phyloP scores from a whole-genome alignment of 1,140 invertebrate species.

The Drosophila cardini region DNA sequence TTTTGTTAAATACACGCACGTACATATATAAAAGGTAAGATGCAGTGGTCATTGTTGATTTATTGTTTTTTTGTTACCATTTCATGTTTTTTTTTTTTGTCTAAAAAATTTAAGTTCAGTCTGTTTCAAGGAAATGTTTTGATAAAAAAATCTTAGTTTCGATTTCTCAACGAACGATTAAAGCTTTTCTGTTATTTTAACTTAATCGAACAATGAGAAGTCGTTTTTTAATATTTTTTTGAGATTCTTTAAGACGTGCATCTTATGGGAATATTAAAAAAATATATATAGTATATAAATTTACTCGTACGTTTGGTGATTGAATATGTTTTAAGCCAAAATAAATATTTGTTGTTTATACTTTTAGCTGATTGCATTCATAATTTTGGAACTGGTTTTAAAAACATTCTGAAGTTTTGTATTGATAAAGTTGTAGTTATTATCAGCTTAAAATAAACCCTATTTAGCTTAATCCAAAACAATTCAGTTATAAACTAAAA shows the following conservation, averaged over 20 bases:
- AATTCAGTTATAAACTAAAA: conserved; percentile 71
- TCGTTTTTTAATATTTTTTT: conserved; percentile 58
- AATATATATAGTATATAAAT: conserved; percentile 32
- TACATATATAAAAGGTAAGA: conserved; percentile 60
- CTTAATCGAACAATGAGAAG: conserved; percentile 13
- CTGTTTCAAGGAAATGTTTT: conserved; percentile 82
- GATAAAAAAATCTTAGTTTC: conserved; percentile 62
- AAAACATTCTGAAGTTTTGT: conserved; percentile 46
- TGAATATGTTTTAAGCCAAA: conserved; percentile 56
- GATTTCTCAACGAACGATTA: conserved; percentile 14
- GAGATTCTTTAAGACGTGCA: conserved; percentile 77
- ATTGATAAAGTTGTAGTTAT: conserved; percentile 44
- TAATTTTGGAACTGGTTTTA: conserved; percentile 52
- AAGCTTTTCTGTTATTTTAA: not conserved
- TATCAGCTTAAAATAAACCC: conserved; percentile 59
- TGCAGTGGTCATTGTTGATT: conserved; percentile 56
- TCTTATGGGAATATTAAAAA: conserved; percentile 48
- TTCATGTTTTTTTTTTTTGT: conserved; percentile 30
- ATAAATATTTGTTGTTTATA: conserved; percentile 33
- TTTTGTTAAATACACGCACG: conserved; percentile 57
- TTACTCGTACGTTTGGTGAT: conserved; percentile 53
- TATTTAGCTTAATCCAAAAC: conserved; percentile 71
- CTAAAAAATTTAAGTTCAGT: conserved; percentile 73
- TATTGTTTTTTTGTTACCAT: conserved; percentile 25
- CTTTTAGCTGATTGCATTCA: conserved; percentile 58